These are phyloP conservation scores for Cephus cinctus DNA, from an alignment of 1,140 invertebrate genomes.

Conservation along the genomic window DNA sequence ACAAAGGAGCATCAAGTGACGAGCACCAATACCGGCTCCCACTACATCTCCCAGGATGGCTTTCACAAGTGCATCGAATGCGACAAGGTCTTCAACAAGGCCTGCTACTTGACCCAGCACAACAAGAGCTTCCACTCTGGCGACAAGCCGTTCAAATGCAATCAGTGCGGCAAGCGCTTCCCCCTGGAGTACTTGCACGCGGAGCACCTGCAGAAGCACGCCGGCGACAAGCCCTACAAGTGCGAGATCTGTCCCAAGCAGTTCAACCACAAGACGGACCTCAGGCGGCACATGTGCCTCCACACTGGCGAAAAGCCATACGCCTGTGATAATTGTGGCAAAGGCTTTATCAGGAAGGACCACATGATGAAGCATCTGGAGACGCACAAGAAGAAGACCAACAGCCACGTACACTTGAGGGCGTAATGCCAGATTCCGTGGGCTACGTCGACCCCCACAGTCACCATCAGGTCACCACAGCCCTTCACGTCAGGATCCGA, in stretches of 20 bases:
- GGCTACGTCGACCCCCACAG: neutral
- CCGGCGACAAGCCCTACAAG: slow-evolving; percentile 83
- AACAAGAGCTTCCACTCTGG: slow-evolving; percentile 87
- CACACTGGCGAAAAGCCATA: slow-evolving; percentile 83
- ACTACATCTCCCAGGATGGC: slow-evolving; percentile 48
- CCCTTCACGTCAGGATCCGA: neutral
- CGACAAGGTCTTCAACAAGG: slow-evolving; percentile 81
- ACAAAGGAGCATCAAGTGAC: slow-evolving; percentile 32
- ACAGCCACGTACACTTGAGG: slow-evolving; percentile 29
- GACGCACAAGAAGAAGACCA: slow-evolving; percentile 69
- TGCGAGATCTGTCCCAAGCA: slow-evolving; percentile 86
- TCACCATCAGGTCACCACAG: neutral
- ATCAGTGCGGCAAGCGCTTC: slow-evolving; percentile 82
- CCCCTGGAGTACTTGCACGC: slow-evolving; percentile 64
- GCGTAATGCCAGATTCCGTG: slow-evolving; percentile 10
- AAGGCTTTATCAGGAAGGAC: slow-evolving; percentile 91
- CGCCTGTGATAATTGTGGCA: slow-evolving; percentile 76
- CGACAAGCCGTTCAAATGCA: slow-evolving; percentile 82
- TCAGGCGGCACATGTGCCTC: slow-evolving; percentile 83
- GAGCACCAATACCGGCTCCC: slow-evolving; percentile 33
- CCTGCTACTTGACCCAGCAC: slow-evolving; percentile 86
- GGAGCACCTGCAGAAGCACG: slow-evolving; percentile 75
- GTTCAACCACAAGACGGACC: slow-evolving; percentile 89
- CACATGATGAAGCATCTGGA: slow-evolving; percentile 92
- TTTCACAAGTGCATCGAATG: slow-evolving; percentile 78